These are phyloP conservation scores for Trididemnum clinides DNA, from an alignment of 23 tunicate genomes.

Conservation along the genomic window DNA sequence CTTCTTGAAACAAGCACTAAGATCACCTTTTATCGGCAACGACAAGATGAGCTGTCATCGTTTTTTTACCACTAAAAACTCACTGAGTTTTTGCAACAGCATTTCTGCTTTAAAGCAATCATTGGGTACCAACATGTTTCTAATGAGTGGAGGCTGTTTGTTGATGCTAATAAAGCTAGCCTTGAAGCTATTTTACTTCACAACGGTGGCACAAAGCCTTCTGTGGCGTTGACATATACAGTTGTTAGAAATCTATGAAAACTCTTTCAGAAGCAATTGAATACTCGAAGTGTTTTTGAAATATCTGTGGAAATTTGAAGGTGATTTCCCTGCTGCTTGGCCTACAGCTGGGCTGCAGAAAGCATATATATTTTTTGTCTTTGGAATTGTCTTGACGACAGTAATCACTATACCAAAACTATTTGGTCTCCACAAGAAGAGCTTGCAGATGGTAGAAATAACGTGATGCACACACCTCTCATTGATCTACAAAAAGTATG, in stretches of 20 bases:
- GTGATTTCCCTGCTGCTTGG: slow-evolving; percentile 38
- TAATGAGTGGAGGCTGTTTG: slow-evolving; percentile 5
- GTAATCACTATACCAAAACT: slow-evolving; percentile 34
- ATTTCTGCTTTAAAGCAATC: too few species aligned
- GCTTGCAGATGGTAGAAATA: slow-evolving; percentile 9
- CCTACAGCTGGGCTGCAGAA: slow-evolving; percentile 16
- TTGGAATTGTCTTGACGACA: slow-evolving; percentile 44
- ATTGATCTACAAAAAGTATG: slow-evolving; percentile 16
- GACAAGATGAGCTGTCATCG: too few species aligned
- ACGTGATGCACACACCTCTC: slow-evolving; percentile 26
- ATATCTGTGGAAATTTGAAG: slow-evolving; percentile 29
- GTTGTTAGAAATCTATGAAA: slow-evolving; percentile 1
- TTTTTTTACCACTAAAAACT: too few species aligned
- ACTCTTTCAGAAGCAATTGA: neutral
- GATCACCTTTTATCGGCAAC: too few species aligned
- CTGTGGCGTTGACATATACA: neutral
- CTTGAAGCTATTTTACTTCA: neutral
- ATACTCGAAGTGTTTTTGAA: slow-evolving; percentile 19
- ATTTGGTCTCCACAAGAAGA: slow-evolving; percentile 35
- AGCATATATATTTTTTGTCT: slow-evolving; percentile 44
- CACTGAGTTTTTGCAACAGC: too few species aligned
- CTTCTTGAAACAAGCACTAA: too few species aligned
- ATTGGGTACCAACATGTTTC: too few species aligned
- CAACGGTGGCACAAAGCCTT: neutral
- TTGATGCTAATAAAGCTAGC: neutral